Percentiles rank a stretch among this genome's conserved stretches.
phyloP scores from a whole-genome alignment of 64 coral and sea anemone genomes.

The Cladopsammia gracilis region DNA sequence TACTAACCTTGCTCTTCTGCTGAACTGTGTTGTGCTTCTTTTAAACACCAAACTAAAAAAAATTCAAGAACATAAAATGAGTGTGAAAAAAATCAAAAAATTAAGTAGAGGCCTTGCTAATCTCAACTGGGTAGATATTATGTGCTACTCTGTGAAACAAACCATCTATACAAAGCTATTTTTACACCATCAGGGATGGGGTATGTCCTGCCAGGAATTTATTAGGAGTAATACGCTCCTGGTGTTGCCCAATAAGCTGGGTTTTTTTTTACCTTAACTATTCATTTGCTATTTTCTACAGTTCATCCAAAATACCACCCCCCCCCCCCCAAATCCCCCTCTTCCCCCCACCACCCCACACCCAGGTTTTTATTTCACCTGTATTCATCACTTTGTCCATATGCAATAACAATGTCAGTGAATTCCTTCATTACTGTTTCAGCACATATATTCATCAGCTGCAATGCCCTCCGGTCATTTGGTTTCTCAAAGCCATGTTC shows the following conservation, averaged over 20 bases:
- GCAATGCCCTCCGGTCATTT: slow-evolving; percentile 83
- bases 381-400: slow-evolving; percentile 99
- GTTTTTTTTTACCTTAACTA: too few species aligned
- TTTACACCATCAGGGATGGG: too few species aligned
- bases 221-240: too few species aligned
- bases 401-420: slow-evolving; percentile 88
- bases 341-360: background rate
- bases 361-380: slow-evolving; percentile 41
- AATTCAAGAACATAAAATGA: background rate
- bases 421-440: slow-evolving; percentile 93
- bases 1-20: slow-evolving; percentile 88
- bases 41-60: slow-evolving; percentile 96
- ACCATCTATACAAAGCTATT: too few species aligned
- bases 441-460: slow-evolving; percentile 96
- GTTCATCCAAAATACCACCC: background rate
- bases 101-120: too few species aligned
- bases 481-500: slow-evolving; percentile 93
- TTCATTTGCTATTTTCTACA: background rate
- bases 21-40: slow-evolving; percentile 93
- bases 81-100: too few species aligned
- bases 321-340: too few species aligned
- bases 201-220: too few species aligned
- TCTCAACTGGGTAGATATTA: too few species aligned
- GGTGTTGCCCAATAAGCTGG: too few species aligned
- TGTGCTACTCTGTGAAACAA: too few species aligned